phyloP scores from a whole-genome alignment of 2,888 invertebrate genomes.

The Drosophila silvestris region DNA sequence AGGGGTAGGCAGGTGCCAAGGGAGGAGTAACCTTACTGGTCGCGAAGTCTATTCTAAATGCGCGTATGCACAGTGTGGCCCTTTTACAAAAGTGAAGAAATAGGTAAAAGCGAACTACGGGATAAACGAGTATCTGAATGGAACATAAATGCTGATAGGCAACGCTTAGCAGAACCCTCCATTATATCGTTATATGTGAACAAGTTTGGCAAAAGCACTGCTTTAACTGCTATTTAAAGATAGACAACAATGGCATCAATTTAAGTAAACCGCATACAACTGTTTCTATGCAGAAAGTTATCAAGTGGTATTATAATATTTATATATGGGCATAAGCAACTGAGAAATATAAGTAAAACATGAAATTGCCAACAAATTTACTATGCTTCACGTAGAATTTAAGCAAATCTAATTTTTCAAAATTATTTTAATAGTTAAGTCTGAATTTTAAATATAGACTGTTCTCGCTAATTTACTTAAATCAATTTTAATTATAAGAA shows the following conservation, averaged over 20 bases:
- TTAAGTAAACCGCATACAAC: neutral
- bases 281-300: neutral
- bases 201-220: slow-evolving; percentile 6
- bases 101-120: slow-evolving; percentile 24
- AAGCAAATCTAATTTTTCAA: neutral
- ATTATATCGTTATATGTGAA: slow-evolving; percentile 12
- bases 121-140: slow-evolving; percentile 14
- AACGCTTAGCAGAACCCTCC: slow-evolving; percentile 13
- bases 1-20: no score
- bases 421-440: neutral
- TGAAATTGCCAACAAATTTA: neutral
- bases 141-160: slow-evolving; percentile 37
- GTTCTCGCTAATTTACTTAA: neutral
- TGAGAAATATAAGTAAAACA: neutral
- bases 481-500: neutral
- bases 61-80: slow-evolving; percentile 55
- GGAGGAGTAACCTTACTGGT: slow-evolving; percentile 23
- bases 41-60: slow-evolving; percentile 70
- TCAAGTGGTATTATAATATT: neutral
- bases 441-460: neutral
- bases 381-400: no score
- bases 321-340: neutral
- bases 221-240: slow-evolving; percentile 10
- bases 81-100: slow-evolving; percentile 34
- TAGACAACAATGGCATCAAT: neutral